phyloP scores from a whole-genome alignment of 2,888 invertebrate species.

The Matsumyia berberina region DNA sequence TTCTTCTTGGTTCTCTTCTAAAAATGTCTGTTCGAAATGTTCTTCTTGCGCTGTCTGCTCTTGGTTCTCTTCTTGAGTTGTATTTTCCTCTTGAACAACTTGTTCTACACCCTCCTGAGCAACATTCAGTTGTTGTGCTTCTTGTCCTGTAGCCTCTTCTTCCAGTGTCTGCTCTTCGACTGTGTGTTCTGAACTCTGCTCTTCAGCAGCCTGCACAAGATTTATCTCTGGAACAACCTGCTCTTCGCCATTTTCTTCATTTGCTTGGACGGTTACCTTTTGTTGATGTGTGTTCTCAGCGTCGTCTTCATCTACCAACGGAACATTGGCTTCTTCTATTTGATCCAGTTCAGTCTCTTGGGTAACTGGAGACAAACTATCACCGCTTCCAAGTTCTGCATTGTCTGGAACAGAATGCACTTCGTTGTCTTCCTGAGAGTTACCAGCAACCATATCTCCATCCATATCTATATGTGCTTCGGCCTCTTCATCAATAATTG shows the following conservation, averaged over 20 bases:
- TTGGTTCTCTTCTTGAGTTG: neutral
- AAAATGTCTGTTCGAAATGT: neutral
- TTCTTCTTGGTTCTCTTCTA: constrained; percentile 4
- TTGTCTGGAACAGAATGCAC: neutral
- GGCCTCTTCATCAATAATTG: constrained; percentile 55
- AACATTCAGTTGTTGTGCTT: too few species aligned
- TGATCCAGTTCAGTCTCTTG: neutral
- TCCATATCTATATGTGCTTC: constrained; percentile 58
- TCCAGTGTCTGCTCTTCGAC: too few species aligned
- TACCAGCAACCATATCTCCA: constrained; percentile 26
- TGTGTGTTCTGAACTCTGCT: neutral
- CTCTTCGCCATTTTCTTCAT: constrained; percentile 6
- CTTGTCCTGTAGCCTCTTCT: too few species aligned
- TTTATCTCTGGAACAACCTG: neutral
- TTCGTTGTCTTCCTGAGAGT: constrained; percentile 47
- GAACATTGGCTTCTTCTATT: neutral
- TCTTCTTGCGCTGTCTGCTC: constrained; percentile 20
- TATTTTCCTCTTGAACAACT: constrained; percentile 4
- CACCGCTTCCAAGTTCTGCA: constrained; percentile 28
- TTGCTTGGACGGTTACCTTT: neutral
- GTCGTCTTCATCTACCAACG: neutral
- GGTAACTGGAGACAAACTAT: neutral
- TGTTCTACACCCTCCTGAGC: neutral
- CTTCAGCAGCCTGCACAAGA: neutral
- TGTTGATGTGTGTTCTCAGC: neutral